Conservation (phyloP, 2,797 vertebrate genomes). For the Dendrocincla fuliginosa region DNA sequence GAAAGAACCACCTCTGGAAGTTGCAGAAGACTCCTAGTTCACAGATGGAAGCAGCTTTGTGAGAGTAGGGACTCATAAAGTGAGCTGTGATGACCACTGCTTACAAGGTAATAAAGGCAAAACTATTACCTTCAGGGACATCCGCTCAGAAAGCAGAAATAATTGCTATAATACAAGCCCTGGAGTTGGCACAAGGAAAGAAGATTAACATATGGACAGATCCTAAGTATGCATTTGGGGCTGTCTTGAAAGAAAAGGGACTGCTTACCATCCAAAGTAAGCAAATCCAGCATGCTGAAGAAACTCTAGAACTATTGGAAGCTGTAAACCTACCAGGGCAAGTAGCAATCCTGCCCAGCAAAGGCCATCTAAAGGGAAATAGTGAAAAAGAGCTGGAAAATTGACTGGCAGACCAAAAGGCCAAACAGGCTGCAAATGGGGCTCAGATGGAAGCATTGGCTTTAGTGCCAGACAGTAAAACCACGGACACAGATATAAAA, state of each 20-base stretch:
- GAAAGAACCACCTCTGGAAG: background rate
- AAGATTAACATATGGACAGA: background rate
- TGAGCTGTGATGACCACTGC: background rate
- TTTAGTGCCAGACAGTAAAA: background rate
- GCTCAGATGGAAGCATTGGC: background rate
- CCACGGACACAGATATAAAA: background rate
- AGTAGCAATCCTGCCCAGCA: background rate
- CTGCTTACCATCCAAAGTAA: background rate
- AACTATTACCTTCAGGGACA: background rate
- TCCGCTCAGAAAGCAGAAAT: background rate
- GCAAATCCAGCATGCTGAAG: background rate
- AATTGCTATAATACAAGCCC: background rate
- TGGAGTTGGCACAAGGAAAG: background rate
- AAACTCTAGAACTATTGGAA: background rate
- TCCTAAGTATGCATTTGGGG: background rate
- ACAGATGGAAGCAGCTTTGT: background rate
- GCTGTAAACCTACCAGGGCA: background rate
- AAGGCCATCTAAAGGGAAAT: background rate
- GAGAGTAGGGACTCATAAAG: background rate
- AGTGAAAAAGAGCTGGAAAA: background rate
- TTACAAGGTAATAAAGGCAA: background rate
- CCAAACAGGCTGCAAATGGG: background rate
- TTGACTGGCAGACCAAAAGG: too few species aligned
- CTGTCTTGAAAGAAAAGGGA: background rate
- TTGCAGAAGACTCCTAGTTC: background rate